These are phyloP conservation scores for Microtus ochrogaster DNA, from an alignment of 2,113 vertebrate genomes.

Conservation along the genomic window DNA sequence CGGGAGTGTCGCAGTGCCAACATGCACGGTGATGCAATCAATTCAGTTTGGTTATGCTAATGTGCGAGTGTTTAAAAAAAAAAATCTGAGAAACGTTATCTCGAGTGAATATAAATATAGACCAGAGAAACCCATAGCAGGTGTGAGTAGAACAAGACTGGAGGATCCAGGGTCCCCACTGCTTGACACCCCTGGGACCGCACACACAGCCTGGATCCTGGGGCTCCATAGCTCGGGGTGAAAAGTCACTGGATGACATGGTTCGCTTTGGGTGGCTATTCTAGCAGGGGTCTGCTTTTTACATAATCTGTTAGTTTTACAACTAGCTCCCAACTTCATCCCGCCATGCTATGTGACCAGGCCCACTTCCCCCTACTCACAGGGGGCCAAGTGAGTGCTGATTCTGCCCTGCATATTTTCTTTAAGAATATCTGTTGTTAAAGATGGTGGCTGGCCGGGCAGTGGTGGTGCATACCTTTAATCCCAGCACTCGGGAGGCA, in stretches of 20 bases:
- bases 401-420: background rate
- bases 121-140: background rate
- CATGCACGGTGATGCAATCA: rapidly evolving
- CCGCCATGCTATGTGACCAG: background rate
- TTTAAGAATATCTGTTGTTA: background rate
- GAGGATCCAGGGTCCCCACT: too few relatives aligned
- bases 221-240: background rate
- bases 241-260: background rate
- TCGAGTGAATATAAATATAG: background rate
- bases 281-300: background rate
- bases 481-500: too few relatives aligned
- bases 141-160: background rate
- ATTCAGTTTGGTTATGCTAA: background rate
- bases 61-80: background rate
- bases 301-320: background rate
- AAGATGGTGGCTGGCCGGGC: rapidly evolving
- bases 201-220: background rate
- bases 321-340: background rate
- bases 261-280: background rate
- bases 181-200: rapidly evolving
- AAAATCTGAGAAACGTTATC: background rate
- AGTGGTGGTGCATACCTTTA: too few relatives aligned
- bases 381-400: background rate
- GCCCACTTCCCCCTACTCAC: background rate
- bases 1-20: background rate